Evolutionary conservation across 2,797 vertebrate genomes (phyloP).

Genomic region (Xyrichtys novacula): DNA sequence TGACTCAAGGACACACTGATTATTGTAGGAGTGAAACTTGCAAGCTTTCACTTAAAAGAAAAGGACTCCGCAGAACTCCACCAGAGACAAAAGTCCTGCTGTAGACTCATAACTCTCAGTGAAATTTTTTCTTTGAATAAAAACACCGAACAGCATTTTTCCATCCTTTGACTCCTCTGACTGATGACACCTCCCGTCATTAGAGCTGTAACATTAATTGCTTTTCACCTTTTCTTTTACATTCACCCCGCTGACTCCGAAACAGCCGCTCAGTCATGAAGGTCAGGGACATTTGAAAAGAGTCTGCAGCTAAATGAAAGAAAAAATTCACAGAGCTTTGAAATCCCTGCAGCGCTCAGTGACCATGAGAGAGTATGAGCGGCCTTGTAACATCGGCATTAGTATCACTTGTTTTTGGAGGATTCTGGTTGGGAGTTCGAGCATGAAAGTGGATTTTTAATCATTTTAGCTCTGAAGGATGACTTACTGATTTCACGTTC

Average conservation of each 20-base stretch:
- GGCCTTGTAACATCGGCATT: background rate
- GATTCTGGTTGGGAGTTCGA: background rate
- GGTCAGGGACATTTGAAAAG: conserved; percentile 16
- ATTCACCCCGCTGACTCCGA: conserved; percentile 3
- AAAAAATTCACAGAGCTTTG: background rate
- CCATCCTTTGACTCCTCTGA: background rate
- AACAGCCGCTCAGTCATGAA: conserved; percentile 20
- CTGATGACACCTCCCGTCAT: background rate
- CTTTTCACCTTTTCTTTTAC: conserved; percentile 1
- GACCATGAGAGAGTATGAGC: background rate
- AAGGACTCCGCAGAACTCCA: background rate
- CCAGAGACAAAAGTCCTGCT: background rate
- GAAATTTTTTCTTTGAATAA: background rate
- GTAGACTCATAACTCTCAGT: background rate
- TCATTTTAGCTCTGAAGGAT: background rate
- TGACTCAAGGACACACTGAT: conserved; percentile 23
- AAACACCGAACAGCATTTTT: background rate
- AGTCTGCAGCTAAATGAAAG: conserved; percentile 16
- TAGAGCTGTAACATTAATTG: conserved; percentile 6
- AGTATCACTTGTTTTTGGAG: background rate
- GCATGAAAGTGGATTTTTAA: background rate
- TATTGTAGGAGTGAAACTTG: background rate
- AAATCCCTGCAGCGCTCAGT: background rate
- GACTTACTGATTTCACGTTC: background rate
- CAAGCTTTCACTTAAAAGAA: background rate